Conservation (phyloP, 2,797 vertebrate genomes). For the Lagorchestes hirsutus region DNA sequence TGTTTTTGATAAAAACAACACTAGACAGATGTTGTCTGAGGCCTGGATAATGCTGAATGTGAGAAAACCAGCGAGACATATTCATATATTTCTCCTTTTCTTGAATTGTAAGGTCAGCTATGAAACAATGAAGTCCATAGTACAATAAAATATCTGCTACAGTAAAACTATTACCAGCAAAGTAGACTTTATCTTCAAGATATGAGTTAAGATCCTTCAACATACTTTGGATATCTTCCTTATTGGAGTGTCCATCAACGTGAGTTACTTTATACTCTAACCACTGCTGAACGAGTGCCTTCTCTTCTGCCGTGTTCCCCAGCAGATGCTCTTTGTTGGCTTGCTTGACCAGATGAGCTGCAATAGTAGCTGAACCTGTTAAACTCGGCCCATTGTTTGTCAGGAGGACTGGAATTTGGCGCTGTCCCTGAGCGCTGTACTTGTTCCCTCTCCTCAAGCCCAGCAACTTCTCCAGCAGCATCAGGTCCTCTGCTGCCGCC, state of each 20-base stretch:
- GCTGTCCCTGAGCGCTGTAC: constrained; percentile 92
- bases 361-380: constrained; percentile 92
- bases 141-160: constrained; percentile 95
- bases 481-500: constrained; percentile 88
- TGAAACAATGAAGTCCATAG: constrained; percentile 92
- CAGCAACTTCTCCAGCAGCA: constrained; percentile 92
- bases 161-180: constrained; percentile 93
- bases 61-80: constrained; percentile 96
- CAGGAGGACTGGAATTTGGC: constrained; percentile 94
- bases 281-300: constrained; percentile 97
- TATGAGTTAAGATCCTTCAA: constrained; percentile 96
- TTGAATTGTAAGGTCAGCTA: constrained; percentile 94
- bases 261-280: constrained; percentile 93
- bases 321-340: constrained; percentile 92
- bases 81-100: constrained; percentile 96
- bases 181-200: constrained; percentile 96
- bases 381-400: constrained; percentile 90
- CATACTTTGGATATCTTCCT: constrained; percentile 88
- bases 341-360: constrained; percentile 91
- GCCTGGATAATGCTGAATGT: constrained; percentile 94
- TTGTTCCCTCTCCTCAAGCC: constrained; percentile 92
- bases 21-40: constrained; percentile 92
- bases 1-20: constrained; percentile 94
- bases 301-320: constrained; percentile 90
- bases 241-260: constrained; percentile 86